Conservation (phyloP, 2,797 vertebrate genomes). For the Peromyscus aztecus region DNA sequence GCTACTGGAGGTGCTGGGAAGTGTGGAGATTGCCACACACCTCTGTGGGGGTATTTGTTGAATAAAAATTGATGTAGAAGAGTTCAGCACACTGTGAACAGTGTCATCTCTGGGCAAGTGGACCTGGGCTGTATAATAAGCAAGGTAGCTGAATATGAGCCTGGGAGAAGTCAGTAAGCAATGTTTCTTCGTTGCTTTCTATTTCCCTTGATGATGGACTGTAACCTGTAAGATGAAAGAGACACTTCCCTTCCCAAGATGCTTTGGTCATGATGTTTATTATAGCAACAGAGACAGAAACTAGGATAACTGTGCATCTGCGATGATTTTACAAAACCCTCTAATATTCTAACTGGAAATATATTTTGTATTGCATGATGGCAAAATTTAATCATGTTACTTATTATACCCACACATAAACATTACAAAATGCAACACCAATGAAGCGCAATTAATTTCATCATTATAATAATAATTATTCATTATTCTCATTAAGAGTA, state of each 20-base stretch:
- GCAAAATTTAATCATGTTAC: constrained; percentile 42
- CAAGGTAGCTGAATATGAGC: background rate
- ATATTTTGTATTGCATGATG: background rate
- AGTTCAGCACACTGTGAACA: background rate
- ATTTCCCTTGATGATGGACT: background rate
- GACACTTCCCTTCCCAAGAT: background rate
- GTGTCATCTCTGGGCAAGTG: background rate
- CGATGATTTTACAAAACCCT: background rate
- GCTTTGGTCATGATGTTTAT: background rate
- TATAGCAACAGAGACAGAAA: background rate
- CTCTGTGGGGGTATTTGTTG: background rate
- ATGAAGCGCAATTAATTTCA: constrained; percentile 51
- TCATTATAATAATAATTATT: constrained; percentile 70
- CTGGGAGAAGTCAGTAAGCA: background rate
- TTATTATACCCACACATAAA: background rate
- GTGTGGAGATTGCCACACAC: background rate
- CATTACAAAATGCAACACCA: constrained; percentile 44
- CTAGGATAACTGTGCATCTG: background rate
- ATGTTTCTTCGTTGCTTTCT: background rate
- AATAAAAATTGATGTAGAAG: background rate
- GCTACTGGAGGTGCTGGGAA: background rate
- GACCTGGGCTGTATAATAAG: background rate
- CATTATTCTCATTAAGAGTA: constrained; percentile 59
- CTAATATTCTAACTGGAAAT: background rate
- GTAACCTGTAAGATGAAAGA: background rate